These are phyloP conservation scores for Oplegnathus fasciatus DNA, from an alignment of 2,113 vertebrate species.

Conservation along the genomic window DNA sequence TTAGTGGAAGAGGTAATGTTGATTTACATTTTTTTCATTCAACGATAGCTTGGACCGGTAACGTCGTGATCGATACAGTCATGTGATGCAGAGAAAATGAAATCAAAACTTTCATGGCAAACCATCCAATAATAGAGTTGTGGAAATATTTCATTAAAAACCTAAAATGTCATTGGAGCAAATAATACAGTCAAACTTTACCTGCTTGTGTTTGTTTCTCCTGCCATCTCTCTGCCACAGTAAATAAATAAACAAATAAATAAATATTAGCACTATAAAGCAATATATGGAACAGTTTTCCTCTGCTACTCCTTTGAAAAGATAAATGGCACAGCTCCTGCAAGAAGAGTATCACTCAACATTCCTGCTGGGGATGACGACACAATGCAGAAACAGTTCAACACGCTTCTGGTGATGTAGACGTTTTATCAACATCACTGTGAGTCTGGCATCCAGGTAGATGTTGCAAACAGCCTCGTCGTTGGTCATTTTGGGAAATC, in stretches of 20 bases:
- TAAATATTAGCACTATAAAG: slow-evolving; percentile 53
- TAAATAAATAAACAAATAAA: slow-evolving; percentile 39
- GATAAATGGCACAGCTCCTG: background rate
- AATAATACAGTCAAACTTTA: slow-evolving; percentile 7
- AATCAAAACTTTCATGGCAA: too few species aligned
- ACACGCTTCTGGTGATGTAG: background rate
- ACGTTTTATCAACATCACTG: background rate
- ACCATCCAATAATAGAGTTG: too few species aligned
- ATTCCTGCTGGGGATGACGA: slow-evolving; percentile 46
- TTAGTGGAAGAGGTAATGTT: too few species aligned
- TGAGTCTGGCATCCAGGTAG: background rate
- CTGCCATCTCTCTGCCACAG: background rate
- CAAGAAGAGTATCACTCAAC: slow-evolving; percentile 34
- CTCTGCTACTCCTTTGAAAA: slow-evolving; percentile 41
- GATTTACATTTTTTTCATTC: too few species aligned
- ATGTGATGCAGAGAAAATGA: too few species aligned
- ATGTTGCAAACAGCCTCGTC: background rate
- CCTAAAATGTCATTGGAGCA: background rate
- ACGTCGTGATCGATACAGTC: too few species aligned
- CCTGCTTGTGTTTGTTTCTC: slow-evolving; percentile 25
- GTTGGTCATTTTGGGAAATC: background rate
- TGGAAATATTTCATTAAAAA: too few species aligned
- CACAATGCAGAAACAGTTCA: slow-evolving; percentile 51
- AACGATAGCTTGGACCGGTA: too few species aligned
- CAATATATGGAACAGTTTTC: slow-evolving; percentile 6